A percentile compares a stretch with the other conserved stretches of the same genome.
These are phyloP conservation scores for Spisula solida DNA, from an alignment of 2,888 invertebrate genomes.

Conservation along the genomic window DNA sequence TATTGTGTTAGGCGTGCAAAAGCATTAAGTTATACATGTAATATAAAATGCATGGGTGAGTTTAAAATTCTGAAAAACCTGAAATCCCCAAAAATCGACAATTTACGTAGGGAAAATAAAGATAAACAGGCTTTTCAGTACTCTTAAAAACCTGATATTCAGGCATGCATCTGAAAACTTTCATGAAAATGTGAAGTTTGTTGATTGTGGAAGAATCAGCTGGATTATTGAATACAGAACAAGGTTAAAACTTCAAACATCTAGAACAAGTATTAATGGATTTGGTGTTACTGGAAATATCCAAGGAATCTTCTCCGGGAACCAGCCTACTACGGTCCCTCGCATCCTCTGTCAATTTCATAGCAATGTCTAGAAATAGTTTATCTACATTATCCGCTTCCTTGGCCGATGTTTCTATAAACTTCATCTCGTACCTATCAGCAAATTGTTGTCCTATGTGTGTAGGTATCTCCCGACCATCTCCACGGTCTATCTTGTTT, in stretches of 20 bases:
- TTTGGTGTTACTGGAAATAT: conserved; percentile 70
- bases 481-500: conserved; percentile 98
- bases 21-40: no score
- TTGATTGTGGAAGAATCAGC: neutral
- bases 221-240: neutral
- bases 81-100: no score
- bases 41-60: no score
- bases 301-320: conserved; percentile 63
- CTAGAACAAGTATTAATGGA: conserved; percentile 72
- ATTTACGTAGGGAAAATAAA: no score
- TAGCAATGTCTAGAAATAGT: conserved; percentile 98
- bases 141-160: no score
- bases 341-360: conserved; percentile 90
- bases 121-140: no score
- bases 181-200: neutral
- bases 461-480: conserved; percentile 96
- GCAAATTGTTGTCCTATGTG: conserved; percentile 98
- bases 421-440: conserved; percentile 96
- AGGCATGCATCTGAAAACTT: no score
- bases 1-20: no score
- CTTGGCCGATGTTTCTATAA: conserved; percentile 98
- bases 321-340: conserved; percentile 74
- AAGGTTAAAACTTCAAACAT: conserved; percentile 73
- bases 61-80: no score
- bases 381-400: conserved; percentile 99